Evolutionary conservation across 2,797 vertebrate genomes (phyloP).

Genomic region (Enteromius paludinosus): DNA sequence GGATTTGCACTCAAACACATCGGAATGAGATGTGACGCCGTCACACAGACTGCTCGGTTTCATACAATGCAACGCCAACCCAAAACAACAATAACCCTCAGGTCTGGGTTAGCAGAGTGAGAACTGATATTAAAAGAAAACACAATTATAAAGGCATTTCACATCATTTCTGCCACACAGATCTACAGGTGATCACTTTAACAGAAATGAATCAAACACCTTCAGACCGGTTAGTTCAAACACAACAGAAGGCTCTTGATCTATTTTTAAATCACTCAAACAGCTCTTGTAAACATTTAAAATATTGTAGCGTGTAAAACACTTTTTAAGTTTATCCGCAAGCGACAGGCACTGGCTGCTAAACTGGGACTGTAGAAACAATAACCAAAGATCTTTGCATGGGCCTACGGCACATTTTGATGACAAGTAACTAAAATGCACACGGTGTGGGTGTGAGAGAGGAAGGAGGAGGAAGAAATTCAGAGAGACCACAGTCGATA

Average conservation of each 20-base stretch:
- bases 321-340: constrained; percentile 18
- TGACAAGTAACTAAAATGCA: constrained; percentile 40
- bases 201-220: not conserved
- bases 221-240: not conserved
- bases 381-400: constrained; percentile 29
- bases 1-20: not conserved
- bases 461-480: constrained; percentile 37
- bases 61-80: constrained; percentile 4
- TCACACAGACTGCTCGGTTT: not conserved
- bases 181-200: constrained; percentile 21
- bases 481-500: constrained; percentile 31
- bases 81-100: constrained; percentile 11
- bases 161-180: not conserved
- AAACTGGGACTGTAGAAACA: constrained; percentile 26
- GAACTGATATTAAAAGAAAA: constrained; percentile 17
- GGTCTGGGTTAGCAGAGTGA: constrained; percentile 1
- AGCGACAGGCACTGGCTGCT: not conserved
- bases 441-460: constrained; percentile 41
- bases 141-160: constrained; percentile 24
- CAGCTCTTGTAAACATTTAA: constrained; percentile 6
- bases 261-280: not conserved
- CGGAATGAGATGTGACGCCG: not conserved
- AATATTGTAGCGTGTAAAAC: not conserved
- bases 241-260: not conserved
- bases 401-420: constrained; percentile 36